These are phyloP conservation scores for Conops quadrifasciatus DNA, from an alignment of 2,888 invertebrate genomes.

Conservation along the genomic window DNA sequence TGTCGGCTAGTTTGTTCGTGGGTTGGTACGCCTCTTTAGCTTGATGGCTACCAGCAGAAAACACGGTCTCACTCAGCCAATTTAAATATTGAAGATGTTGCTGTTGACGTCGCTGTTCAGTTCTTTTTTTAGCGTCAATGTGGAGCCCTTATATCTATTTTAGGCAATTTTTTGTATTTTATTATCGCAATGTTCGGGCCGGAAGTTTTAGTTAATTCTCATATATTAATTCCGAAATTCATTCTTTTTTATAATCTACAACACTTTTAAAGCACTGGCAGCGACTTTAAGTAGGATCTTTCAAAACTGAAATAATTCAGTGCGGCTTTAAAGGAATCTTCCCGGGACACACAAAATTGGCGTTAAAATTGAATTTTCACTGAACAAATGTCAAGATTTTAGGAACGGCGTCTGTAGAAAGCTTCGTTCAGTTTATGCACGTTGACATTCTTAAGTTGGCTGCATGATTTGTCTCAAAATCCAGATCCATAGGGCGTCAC, in stretches of 20 bases:
- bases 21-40: slow-evolving; percentile 11
- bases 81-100: not conserved
- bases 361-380: slow-evolving; percentile 32
- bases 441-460: slow-evolving; percentile 1
- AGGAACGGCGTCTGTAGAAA: slow-evolving; percentile 32
- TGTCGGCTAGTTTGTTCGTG: slow-evolving; percentile 13
- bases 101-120: not conserved
- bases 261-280: not conserved
- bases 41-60: slow-evolving; percentile 24
- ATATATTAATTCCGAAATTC: too few species aligned
- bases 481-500: too few species aligned
- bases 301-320: not conserved
- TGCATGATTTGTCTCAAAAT: not conserved
- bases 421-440: slow-evolving; percentile 36
- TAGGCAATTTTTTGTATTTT: not conserved
- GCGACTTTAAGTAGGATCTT: not conserved
- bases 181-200: too few species aligned
- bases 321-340: not conserved
- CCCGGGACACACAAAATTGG: slow-evolving; percentile 4
- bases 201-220: too few species aligned
- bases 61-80: not conserved
- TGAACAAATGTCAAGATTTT: slow-evolving; percentile 34
- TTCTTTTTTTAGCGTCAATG: not conserved
- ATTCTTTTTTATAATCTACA: too few species aligned
- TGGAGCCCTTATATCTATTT: not conserved